Base-by-base conservation (phyloP, 2,797 vertebrate genomes). In the Sibirionetta formosa region DNA sequence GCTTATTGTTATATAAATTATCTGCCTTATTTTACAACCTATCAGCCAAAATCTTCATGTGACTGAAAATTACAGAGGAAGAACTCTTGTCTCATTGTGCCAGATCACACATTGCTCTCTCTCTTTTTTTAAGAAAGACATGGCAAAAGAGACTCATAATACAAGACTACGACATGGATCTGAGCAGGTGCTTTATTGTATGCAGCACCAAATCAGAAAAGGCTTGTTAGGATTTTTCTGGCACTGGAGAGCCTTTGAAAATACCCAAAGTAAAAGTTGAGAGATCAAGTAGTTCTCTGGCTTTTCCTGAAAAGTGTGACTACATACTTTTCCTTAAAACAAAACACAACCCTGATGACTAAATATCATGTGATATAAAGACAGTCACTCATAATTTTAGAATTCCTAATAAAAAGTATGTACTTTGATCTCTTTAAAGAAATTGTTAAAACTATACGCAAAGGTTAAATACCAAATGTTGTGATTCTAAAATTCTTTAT, bases 341-440 rank as follows among this genome's bases (percentile, higher is more conserved):
- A 72, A 36, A 1, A 36, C 22, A 35, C 56, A 83, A 69, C 10
- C 8, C 17, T 81, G 11, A 31, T 86, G 44, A 24, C 4, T 66
- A 0, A 24, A 2, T 33, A 16, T 78, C 4, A 3, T 38, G 16
- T 63, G 27, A 38, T 58, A 23, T 31, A 35, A 85, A 70, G 22
- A 23, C 14, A 70, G 23, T 23, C 14, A 35, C 27, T 68, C 18
- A 19, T 48, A 40, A 40, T 40, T 80, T 42, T 42, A 80, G 31
- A 33, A 50, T 61, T 48, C 64, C 44, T 88, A 53, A 77, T 60
- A 38, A 63, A 51, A 85, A 71, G 7, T 71, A 5, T 16, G 4
- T 85, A 9, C 31, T 80, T 69, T 80, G 64, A 53, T 87, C 24
- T 73, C 29, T 70, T 56, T 50, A 36, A 66, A 82, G 50, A 80